Evolutionary conservation across 2,888 invertebrate genomes (phyloP), one percentile per base, ranked within the genome.

Genomic region (Sphaerophoria rueppellii): DNA sequence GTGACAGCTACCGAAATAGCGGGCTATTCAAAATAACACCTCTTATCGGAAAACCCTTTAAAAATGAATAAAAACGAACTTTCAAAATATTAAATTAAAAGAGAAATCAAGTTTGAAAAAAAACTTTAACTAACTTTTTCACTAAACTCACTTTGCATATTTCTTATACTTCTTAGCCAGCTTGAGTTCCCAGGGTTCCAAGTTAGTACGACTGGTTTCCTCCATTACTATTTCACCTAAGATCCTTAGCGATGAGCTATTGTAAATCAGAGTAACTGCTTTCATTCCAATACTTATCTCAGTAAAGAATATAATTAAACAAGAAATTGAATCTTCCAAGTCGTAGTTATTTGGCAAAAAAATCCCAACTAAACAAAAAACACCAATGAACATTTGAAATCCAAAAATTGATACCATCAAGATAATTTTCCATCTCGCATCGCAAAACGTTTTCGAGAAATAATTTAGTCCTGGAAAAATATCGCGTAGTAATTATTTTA

Each of bases 331-430:
- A 61, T 82, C 81, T 32, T 58, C 72, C 14, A 72, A 5, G 16
- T 82, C 76, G 48, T 82, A 76, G 11, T 61, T 50, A 43, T 76
- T 76, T 52, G 76, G 76, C 9, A 40, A 16, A 5, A 55, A 6
- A 0, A 65, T 16, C 4, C 67, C 67, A 9, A 5, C 9, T 14
- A 76, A 4, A n/a, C 81, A 67, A 11, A 40, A 2, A 5, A 37
- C 2, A 9, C 37, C 35, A 40, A 61, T 40, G 12, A 61, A 32
- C 16, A 82, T 40, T 48, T 76, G 60, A 2, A 70, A 40, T 2
- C 4, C 0, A 1, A 82, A 35, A 7, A 67, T 24, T 1, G 37
- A 16, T 0, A 24, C 35, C 65, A 55, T 67, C n/a, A 67, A 4
- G 0, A 76, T 11, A 37, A 40, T 72, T 12, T 76, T 76, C 65